phyloP scores from a whole-genome alignment of 2,888 invertebrate species.

The Spilarctia lutea region DNA sequence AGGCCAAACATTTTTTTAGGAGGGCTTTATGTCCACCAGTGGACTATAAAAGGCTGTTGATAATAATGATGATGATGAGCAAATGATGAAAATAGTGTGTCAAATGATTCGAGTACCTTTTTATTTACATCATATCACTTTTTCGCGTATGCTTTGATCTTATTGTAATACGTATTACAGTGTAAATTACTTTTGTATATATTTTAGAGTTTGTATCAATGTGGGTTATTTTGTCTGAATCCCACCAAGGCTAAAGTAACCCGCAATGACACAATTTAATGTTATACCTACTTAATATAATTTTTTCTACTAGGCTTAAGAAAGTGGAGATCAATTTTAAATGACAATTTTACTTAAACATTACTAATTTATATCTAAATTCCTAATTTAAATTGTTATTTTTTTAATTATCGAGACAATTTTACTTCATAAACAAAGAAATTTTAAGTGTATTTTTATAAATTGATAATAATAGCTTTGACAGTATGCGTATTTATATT shows the following conservation, averaged over 20 bases:
- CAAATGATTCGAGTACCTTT: constrained; percentile 2
- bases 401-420: not conserved
- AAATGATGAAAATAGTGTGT: constrained; percentile 9
- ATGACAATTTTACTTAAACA: not conserved
- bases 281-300: not conserved
- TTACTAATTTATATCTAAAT: not conserved
- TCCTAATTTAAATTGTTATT: not conserved
- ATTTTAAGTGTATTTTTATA: not conserved
- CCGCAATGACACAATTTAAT: not conserved
- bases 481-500: not conserved
- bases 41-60: too few relatives aligned
- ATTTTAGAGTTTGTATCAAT: not conserved
- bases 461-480: not conserved
- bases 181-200: constrained; percentile 4
- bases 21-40: too few relatives aligned
- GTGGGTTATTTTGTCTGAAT: not conserved
- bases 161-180: not conserved
- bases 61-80: not conserved
- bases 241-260: not conserved
- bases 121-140: not conserved
- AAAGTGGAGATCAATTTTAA: not conserved
- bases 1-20: too few relatives aligned
- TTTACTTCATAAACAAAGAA: not conserved
- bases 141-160: not conserved
- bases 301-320: not conserved